Evolutionary conservation across 2,888 invertebrate species (phyloP), one percentile per base, ranked within the genome.

Genomic region (Mythimna impura): DNA sequence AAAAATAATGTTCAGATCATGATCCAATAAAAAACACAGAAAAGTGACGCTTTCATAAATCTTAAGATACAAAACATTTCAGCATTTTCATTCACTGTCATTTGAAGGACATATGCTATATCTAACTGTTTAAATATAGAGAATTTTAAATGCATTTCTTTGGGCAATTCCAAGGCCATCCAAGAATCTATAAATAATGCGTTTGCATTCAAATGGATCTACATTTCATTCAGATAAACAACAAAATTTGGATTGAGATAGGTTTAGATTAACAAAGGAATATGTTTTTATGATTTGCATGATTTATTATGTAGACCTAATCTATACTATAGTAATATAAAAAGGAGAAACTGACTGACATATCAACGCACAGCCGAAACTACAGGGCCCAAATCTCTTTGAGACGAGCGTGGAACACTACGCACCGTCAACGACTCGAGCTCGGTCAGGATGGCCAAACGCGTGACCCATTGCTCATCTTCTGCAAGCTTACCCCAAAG

Each of bases 21-120:
- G n/a, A 57, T 50, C 12, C 6, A 58, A 58, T 22, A 47, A 61
- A 77, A 47, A 61, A 54, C 36, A 22, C 20, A 20, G 7, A 54
- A 47, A n/a, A 63, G 25, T 12, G 12, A 4, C 12, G 36, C 30
- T 52, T 43, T 9, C 78, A 54, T 54, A 60, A 71, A 64, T 71
- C 14, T 63, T n/a, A 54, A 25, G 58, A 25, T 36, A 36, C 62
- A 25, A 68, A 52, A 54, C 52, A 54, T 58, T 76, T 78, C 50
- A 63, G 52, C 34, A 54, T 77, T 47, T 67, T 40, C 50, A 57
- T 17, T 20, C 9, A 60, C 43, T 62, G 52, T 64, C 63, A 50
- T 63, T 52, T 76, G 63, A 63, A 76, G 79, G 72, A 60, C 72
- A 54, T 78, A 22, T 3, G 30, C n/a, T 30, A 30, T 30, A 30